These are phyloP conservation scores for Macaria notata DNA, from an alignment of 2,888 invertebrate species.

Conservation along the genomic window DNA sequence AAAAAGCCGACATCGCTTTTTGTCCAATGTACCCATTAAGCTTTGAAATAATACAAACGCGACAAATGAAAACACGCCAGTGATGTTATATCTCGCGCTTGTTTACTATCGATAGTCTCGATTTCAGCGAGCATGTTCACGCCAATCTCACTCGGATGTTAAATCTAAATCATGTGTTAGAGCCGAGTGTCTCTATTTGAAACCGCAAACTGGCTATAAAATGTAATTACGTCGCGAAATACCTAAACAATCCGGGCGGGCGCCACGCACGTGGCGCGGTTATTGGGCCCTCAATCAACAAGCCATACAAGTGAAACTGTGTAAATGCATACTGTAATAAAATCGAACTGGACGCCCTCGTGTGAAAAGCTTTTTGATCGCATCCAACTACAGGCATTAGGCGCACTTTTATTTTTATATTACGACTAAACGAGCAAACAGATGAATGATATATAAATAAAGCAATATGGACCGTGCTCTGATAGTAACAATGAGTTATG, in stretches of 20 bases:
- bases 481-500: conserved; percentile 15
- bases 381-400: conserved; percentile 1
- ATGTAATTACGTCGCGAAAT: conserved; percentile 31
- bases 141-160: conserved; percentile 14
- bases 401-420: conserved; percentile 16
- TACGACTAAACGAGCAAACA: background rate
- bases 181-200: conserved; percentile 31
- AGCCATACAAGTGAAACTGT: conserved; percentile 29
- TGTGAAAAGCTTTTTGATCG: conserved; percentile 23
- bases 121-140: background rate
- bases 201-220: conserved; percentile 33
- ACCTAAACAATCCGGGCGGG: conserved; percentile 32
- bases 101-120: background rate
- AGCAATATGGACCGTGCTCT: conserved; percentile 8
- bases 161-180: conserved; percentile 28
- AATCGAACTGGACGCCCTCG: conserved; percentile 27
- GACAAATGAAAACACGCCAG: conserved; percentile 12
- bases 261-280: conserved; percentile 27
- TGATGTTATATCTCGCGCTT: background rate
- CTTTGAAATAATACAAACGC: conserved; percentile 17
- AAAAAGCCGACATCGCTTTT: conserved; percentile 22
- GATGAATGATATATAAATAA: background rate
- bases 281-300: conserved; percentile 34
- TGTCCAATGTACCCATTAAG: conserved; percentile 8
- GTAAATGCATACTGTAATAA: conserved; percentile 30